Percentiles rank a stretch among this genome's conserved stretches.
Evolutionary conservation across 1,140 invertebrate genomes (phyloP).

Genomic region (Plodia interpunctella): DNA sequence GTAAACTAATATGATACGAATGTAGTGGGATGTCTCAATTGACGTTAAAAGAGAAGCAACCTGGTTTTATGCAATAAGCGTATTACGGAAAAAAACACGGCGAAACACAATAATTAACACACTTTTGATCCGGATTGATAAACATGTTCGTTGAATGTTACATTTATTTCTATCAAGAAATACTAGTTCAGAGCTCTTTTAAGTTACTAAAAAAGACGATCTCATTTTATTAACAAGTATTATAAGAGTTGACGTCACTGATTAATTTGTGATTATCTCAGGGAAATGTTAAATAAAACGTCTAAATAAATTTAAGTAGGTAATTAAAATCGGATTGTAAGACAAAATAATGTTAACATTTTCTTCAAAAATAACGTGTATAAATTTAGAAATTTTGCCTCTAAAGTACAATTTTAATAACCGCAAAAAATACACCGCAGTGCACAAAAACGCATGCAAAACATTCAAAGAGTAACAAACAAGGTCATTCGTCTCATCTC

Average conservation of each 20-base stretch:
- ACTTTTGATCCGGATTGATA: slow-evolving; percentile 3
- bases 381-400: too few relatives aligned
- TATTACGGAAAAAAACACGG: neutral
- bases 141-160: neutral
- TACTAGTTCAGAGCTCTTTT: neutral
- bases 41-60: neutral
- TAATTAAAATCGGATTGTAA: too few relatives aligned
- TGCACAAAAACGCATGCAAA: neutral
- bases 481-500: slow-evolving; percentile 10
- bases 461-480: neutral
- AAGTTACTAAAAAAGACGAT: neutral
- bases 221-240: too few relatives aligned
- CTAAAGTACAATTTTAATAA: too few relatives aligned
- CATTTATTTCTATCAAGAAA: neutral
- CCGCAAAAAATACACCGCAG: neutral
- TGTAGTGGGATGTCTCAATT: neutral
- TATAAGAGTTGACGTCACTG: too few relatives aligned
- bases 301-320: too few relatives aligned
- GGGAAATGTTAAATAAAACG: too few relatives aligned
- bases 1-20: neutral
- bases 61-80: neutral
- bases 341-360: too few relatives aligned
- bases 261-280: too few relatives aligned
- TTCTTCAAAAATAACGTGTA: too few relatives aligned
- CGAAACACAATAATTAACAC: slow-evolving; percentile 2